These are phyloP conservation scores for Pangasianodon gigas DNA, from an alignment of 2,113 vertebrate genomes.

Conservation along the genomic window DNA sequence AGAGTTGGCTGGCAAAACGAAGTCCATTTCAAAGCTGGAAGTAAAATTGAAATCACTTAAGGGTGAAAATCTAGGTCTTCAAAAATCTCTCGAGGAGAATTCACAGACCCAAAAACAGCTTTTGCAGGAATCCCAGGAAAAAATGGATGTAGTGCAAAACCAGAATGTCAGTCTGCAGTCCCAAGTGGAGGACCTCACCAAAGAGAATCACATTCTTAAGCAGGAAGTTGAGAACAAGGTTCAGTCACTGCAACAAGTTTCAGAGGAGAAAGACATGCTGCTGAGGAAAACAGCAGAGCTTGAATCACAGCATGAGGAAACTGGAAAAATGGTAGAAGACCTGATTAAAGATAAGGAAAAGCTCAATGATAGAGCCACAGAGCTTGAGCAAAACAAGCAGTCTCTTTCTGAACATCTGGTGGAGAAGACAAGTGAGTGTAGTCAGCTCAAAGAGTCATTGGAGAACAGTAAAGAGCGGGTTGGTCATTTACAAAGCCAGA, in stretches of 20 bases:
- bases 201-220: slow-evolving; percentile 71
- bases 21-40: slow-evolving; percentile 69
- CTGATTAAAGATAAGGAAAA: slow-evolving; percentile 72
- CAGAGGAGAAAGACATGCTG: slow-evolving; percentile 63
- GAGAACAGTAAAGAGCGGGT: slow-evolving; percentile 64
- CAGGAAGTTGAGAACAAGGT: slow-evolving; percentile 63
- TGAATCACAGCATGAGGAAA: slow-evolving; percentile 63
- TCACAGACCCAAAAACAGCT: slow-evolving; percentile 64
- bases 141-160: slow-evolving; percentile 43
- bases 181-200: slow-evolving; percentile 65
- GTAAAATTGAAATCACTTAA: slow-evolving; percentile 56
- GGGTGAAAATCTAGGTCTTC: slow-evolving; percentile 68
- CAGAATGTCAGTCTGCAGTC: slow-evolving; percentile 59
- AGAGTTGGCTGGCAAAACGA: slow-evolving; percentile 68
- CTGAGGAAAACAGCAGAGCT: slow-evolving; percentile 65
- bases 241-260: slow-evolving; percentile 59
- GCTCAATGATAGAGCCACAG: slow-evolving; percentile 62
- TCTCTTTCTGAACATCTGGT: slow-evolving; percentile 67
- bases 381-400: slow-evolving; percentile 69
- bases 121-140: slow-evolving; percentile 63
- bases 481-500: slow-evolving; percentile 65
- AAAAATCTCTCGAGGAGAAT: slow-evolving; percentile 63
- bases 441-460: slow-evolving; percentile 64
- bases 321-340: slow-evolving; percentile 57
- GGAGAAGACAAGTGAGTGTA: slow-evolving; percentile 75